Evolutionary conservation across 2,797 vertebrate species (phyloP), one percentile per base, ranked within the genome.

Genomic region (Notoglanidium macrostoma): DNA sequence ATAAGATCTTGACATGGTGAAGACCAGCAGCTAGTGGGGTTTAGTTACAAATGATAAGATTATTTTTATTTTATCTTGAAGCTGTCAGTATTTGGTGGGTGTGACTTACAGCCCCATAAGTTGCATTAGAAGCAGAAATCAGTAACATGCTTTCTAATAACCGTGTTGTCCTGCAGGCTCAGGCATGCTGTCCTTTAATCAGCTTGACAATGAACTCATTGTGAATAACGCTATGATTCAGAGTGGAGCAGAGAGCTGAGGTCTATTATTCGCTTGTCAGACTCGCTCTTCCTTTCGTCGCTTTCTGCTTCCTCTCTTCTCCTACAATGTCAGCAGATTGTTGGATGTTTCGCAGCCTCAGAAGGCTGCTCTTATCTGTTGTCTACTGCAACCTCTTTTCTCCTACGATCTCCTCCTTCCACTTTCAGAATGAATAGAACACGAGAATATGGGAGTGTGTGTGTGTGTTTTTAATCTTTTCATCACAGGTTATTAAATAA

Each of bases 191-290:
- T 83, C 46, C 87, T 35, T 59, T 79, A 59, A 80, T 40, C 77
- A 40, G 26, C 15, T 93, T 54, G 5, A 89, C 92, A 92, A 88
- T 90, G 55, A 86, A 84, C 89, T 83, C 87, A 86, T 70, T 55
- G 68, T 70, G 91, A 94, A 93, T 90, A 88, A 91, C 88, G 89
- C 63, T 68, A 89, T 85, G 81, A 84, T 72, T 85, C 83, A 57
- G 46, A 49, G 77, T 40, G 70, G 80, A 78, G 88, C 23, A 80
- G 86, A 83, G 63, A 54, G 57, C 59, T 3, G 32, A 85, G 85
- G 55, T 89, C n/a, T 90, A 80, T 49, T 87, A 90, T 92, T 92
- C 89, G 90, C 93, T 91, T 90, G 90, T 94, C 91, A 91, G 85
- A 87, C 90, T 91, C 87, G 88, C 87, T 88, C 89, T 59, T 59